Conservation (phyloP, 1,140 invertebrate genomes). For the Drosophila paulistorum region DNA sequence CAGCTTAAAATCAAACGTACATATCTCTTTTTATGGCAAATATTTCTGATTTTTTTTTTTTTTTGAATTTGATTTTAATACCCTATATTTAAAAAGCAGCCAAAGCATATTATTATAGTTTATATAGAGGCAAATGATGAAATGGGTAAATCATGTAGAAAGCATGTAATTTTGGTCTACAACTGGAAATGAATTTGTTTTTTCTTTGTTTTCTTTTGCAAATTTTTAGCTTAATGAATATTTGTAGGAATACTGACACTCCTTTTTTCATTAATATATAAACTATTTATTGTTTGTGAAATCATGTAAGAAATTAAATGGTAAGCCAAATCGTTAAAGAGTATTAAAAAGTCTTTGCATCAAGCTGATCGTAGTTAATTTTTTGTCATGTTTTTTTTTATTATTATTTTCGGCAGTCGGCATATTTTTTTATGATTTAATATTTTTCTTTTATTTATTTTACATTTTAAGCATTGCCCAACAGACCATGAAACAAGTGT, state of each 20-base stretch:
- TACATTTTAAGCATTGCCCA: slow-evolving; percentile 47
- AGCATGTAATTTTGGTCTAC: no score
- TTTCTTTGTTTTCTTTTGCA: no score
- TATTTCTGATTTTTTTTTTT: slow-evolving; percentile 32
- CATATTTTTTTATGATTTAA: slow-evolving; percentile 39
- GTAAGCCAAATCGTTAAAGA: not conserved
- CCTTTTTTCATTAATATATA: no score
- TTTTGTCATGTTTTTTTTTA: not conserved
- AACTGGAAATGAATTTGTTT: no score
- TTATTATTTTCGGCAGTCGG: slow-evolving; percentile 37
- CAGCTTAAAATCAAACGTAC: slow-evolving; percentile 14
- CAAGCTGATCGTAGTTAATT: not conserved
- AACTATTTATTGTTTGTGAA: no score
- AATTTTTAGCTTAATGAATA: no score
- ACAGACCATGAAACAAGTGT: slow-evolving; percentile 74
- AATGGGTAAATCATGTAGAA: no score
- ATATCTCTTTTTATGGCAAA: slow-evolving; percentile 29
- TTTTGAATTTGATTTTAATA: slow-evolving; percentile 8
- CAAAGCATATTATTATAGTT: not conserved
- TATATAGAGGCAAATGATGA: no score
- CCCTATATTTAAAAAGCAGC: not conserved
- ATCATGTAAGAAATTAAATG: no score
- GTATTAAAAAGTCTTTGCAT: not conserved
- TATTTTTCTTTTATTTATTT: slow-evolving; percentile 17
- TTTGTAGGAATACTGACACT: no score